phyloP scores from a whole-genome alignment of 2,888 invertebrate species.

The Spodoptera littoralis region DNA sequence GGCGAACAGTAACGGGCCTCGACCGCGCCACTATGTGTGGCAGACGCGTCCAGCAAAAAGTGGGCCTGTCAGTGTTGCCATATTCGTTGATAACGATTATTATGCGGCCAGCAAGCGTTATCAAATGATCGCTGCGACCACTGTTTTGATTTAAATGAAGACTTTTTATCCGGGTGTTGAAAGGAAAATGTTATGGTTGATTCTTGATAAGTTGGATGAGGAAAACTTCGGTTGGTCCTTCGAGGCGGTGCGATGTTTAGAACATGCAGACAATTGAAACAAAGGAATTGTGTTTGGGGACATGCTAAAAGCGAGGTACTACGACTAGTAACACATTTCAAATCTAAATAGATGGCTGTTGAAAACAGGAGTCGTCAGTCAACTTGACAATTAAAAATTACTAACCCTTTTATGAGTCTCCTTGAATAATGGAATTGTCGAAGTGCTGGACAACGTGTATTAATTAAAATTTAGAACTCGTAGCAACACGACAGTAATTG shows the following conservation, averaged over 20 bases:
- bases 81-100: conserved; percentile 79
- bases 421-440: too few species aligned
- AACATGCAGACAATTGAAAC: neutral
- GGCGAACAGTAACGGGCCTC: conserved; percentile 72
- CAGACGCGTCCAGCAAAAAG: conserved; percentile 74
- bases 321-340: too few species aligned
- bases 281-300: neutral
- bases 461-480: too few species aligned
- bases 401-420: too few species aligned
- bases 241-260: neutral
- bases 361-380: too few species aligned
- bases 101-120: conserved; percentile 64
- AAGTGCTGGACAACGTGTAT: too few species aligned
- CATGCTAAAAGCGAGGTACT: too few species aligned
- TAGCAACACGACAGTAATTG: too few species aligned
- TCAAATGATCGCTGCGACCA: conserved; percentile 54
- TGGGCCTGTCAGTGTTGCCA: conserved; percentile 66
- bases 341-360: too few species aligned
- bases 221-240: conserved; percentile 6
- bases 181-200: conserved; percentile 19
- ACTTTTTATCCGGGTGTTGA: conserved; percentile 26
- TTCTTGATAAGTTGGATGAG: conserved; percentile 4
- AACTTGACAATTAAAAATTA: too few species aligned
- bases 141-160: conserved; percentile 50
- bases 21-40: conserved; percentile 76